Percentiles rank a stretch among this genome's conserved stretches.
Conservation (phyloP, 2,797 vertebrate genomes). For the Liparis tanakae region DNA sequence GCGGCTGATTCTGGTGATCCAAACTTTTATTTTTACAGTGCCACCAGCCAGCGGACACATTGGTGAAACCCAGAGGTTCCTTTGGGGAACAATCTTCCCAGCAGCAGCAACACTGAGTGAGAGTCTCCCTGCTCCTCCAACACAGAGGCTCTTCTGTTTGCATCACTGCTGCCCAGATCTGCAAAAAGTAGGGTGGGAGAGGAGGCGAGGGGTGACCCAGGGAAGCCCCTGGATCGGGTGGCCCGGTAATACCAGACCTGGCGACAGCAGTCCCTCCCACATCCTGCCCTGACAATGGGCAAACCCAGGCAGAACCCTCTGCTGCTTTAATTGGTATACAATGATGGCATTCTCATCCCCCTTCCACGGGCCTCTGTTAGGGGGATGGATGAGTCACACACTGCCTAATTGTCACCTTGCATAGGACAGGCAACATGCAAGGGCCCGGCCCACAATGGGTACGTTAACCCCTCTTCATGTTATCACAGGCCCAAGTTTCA, state of each 20-base stretch:
- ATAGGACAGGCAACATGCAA: constrained; percentile 53
- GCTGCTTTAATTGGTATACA: constrained; percentile 72
- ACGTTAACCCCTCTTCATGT: constrained; percentile 67
- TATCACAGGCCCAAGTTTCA: constrained; percentile 65
- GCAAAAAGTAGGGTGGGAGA: constrained; percentile 30
- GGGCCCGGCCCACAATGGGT: constrained; percentile 57
- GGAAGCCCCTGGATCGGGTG: constrained; percentile 66
- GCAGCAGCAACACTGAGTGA: constrained; percentile 23
- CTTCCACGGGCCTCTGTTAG: constrained; percentile 38
- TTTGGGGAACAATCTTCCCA: constrained; percentile 30
- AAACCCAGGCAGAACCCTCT: constrained; percentile 47
- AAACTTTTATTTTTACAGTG: not conserved
- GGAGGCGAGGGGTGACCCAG: constrained; percentile 40
- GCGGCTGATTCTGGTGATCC: not conserved
- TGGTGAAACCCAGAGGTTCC: constrained; percentile 10
- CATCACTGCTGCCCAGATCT: constrained; percentile 50
- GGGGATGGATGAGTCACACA: constrained; percentile 51
- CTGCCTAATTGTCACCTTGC: constrained; percentile 73
- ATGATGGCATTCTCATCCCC: constrained; percentile 70
- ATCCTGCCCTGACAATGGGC: constrained; percentile 73
- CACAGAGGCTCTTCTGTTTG: constrained; percentile 77
- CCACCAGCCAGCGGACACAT: not conserved
- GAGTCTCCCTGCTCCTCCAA: constrained; percentile 39
- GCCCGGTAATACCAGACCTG: constrained; percentile 75
- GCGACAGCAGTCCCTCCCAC: constrained; percentile 61